Evolutionary conservation across 92 coral and sea anemone genomes (phyloP).

Genomic region (Epizoanthus ramosus): DNA sequence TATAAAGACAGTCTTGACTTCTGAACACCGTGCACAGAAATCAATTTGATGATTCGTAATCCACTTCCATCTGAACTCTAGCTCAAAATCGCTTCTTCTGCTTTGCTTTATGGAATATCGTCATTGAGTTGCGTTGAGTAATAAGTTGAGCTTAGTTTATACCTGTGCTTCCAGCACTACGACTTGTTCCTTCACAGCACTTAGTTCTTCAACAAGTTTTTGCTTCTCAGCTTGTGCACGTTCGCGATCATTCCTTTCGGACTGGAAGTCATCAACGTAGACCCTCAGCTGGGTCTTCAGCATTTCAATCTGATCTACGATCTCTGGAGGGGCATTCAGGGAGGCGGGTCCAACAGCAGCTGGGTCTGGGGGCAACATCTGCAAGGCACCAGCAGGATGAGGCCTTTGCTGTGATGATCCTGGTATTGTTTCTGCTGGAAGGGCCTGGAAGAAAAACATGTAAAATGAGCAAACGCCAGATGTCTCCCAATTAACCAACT

Average conservation of each 20-base stretch:
- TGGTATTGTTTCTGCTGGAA: not conserved
- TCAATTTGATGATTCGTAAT: no score
- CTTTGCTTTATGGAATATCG: no score
- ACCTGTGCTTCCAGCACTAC: conserved; percentile 82
- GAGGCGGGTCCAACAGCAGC: conserved; percentile 14
- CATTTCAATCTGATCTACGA: conserved; percentile 80
- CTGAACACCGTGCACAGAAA: no score
- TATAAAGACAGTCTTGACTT: no score
- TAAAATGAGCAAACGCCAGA: not conserved
- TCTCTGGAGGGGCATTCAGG: conserved; percentile 51
- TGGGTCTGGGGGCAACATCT: conserved; percentile 11
- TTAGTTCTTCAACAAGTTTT: conserved; percentile 61
- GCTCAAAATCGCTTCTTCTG: not conserved
- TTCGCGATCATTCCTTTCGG: conserved; percentile 91
- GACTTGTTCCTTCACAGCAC: conserved; percentile 70
- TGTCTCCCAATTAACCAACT: no score
- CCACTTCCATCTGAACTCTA: no score
- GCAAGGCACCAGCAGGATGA: not conserved
- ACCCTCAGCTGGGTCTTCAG: conserved; percentile 88
- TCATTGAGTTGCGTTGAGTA: not conserved
- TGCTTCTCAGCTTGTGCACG: conserved; percentile 90
- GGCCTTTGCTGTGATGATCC: conserved; percentile 10
- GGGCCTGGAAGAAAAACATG: not conserved
- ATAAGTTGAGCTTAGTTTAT: not conserved
- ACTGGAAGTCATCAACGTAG: conserved; percentile 88